phyloP scores from a whole-genome alignment of 2,888 invertebrate species.

The Neoitamus cyanurus region DNA sequence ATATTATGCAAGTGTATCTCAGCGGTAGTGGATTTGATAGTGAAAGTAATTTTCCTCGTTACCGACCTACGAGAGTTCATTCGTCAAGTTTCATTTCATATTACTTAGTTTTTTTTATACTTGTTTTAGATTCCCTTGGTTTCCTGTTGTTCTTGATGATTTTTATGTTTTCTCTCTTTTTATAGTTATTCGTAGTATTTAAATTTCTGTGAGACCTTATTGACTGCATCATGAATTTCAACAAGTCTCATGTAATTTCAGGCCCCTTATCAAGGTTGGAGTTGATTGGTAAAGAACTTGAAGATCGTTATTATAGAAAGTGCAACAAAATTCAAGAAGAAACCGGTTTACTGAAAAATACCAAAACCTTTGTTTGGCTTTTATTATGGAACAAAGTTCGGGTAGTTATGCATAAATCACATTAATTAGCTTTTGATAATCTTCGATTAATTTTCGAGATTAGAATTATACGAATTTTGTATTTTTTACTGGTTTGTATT shows the following conservation, averaged over 20 bases:
- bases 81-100: neutral
- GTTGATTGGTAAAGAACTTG: neutral
- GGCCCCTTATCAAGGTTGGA: neutral
- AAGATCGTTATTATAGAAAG: neutral
- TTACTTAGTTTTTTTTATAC: neutral
- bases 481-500: too few relatives aligned
- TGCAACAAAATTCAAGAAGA: neutral
- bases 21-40: neutral
- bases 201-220: too few relatives aligned
- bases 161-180: too few relatives aligned
- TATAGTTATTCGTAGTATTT: too few relatives aligned
- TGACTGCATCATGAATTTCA: neutral
- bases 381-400: too few relatives aligned
- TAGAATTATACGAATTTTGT: too few relatives aligned
- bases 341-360: neutral
- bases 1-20: neutral
- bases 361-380: neutral
- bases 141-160: neutral
- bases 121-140: neutral
- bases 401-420: too few relatives aligned
- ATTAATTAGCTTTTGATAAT: too few relatives aligned
- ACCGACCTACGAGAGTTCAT: neutral
- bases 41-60: slow-evolving; percentile 31
- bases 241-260: neutral
- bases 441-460: too few relatives aligned